Conservation (phyloP, 2,113 vertebrate genomes). For the Zosterops pallidus region DNA sequence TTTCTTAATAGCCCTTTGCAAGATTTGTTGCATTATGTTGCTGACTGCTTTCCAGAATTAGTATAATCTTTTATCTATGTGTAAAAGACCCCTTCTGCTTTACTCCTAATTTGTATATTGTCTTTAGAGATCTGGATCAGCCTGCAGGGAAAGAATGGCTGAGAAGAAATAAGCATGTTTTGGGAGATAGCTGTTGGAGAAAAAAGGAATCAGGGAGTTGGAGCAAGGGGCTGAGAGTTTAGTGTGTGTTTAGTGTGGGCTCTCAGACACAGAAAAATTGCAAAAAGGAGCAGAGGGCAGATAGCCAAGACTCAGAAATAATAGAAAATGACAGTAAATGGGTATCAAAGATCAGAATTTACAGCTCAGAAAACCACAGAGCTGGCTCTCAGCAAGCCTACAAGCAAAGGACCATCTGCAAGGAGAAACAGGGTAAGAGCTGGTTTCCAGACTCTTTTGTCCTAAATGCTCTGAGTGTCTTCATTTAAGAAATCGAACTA, state of each 20-base stretch:
- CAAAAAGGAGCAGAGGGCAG: neutral
- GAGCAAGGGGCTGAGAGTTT: neutral
- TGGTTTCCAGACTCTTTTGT: neutral
- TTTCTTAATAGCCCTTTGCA: neutral
- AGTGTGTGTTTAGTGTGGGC: neutral
- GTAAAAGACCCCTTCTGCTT: neutral
- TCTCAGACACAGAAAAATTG: neutral
- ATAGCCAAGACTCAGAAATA: neutral
- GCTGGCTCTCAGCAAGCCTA: neutral
- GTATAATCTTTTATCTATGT: neutral
- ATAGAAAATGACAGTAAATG: neutral
- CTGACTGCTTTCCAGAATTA: neutral
- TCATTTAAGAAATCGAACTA: neutral
- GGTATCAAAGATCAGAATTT: neutral
- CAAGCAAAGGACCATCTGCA: neutral
- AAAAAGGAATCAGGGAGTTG: neutral
- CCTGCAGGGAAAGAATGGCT: neutral
- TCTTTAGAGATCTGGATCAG: neutral
- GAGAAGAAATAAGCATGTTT: neutral
- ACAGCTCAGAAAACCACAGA: neutral
- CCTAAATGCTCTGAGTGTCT: neutral
- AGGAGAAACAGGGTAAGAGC: neutral
- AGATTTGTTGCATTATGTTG: neutral
- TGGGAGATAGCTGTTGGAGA: neutral
- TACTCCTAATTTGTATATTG: neutral